Base-by-base conservation (phyloP, 2,888 invertebrate genomes). In the Drosophila affinis region DNA sequence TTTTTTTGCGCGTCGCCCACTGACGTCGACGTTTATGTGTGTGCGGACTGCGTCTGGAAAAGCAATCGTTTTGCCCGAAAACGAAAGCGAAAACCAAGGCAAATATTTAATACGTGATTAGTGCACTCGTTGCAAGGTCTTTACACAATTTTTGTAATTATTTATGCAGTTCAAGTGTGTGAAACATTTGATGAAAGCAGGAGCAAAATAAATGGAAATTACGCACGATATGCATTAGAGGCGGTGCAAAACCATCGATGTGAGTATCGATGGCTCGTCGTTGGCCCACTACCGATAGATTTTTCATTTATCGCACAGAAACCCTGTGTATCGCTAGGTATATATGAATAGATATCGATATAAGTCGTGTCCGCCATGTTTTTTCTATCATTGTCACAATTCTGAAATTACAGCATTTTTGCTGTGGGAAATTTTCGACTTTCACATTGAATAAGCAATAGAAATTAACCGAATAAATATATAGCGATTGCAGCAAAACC, bases 381-480 rank as follows among this genome's bases (percentile, higher is more conserved):
- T 58, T 58, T 48, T 49, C 34, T 49, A 12, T 49, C 14, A 21
- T 10, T 29, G 29, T 29, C 29, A 29, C 29, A 29, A 47, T 21
- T 47, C 57, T 21, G 14, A 21, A 46, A 47, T 49, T 51, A 58
- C 56, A 56, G 51, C 62, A 72, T 52, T 53, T 69, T 62, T 65
- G 87, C 84, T 81, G 76, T 56, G 61, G 75, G 64, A 76, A 81
- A 84, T 79, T 72, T 60, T 44, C 34, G 62, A 67, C 77, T 75
- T 85, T 73, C 67, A 82, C 68, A 73, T 77, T 68, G 72, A 85
- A 39, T 75, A 71, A 78, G 71, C 57, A 68, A 55, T 62, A 82
- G 48, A 77, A 73, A 78, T 72, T 77, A 24, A 62, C 57, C 54
- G 77, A 88, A 85, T 88, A 85, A 85, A 85, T 83, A 88, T 62